Evolutionary conservation across 1,140 invertebrate genomes (phyloP), one percentile per base, ranked within the genome.

Genomic region (Atopsyche davidsoni): DNA sequence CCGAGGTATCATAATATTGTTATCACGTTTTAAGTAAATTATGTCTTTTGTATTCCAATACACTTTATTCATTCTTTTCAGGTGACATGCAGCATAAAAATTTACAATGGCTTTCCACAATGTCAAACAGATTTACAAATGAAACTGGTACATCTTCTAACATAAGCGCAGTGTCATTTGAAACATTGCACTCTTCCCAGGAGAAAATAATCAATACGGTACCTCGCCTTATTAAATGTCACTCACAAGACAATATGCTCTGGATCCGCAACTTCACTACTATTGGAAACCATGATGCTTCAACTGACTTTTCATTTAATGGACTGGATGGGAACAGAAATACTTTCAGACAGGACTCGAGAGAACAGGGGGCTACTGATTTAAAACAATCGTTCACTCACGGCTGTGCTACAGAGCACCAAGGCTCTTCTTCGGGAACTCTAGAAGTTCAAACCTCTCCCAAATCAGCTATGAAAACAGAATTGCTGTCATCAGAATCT

Each of bases 241-340:
- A 46, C n/a, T 52, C 50, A 16, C 50, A 52, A 41, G 50, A 52
- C 11, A 46, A 52, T 22, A 46, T 52, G 14, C 19, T 52, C 13
- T 19, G 14, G 7, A 36, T 10, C 17, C 14, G n/a, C 24, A n/a
- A 6, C n/a, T 6, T 6, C 24, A 28, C 6, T n/a, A 28, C 24
- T n/a, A 28, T 7, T n/a, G 6, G 6, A 7, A 7, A 7, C 24
- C 24, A 28, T n/a, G 24, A n/a, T 28, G 24, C 24, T 28, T 28
- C 24, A n/a, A n/a, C n/a, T n/a, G n/a, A n/a, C n/a, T n/a, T n/a
- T n/a, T n/a, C n/a, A n/a, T n/a, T n/a, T n/a, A n/a, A n/a, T n/a
- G n/a, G n/a, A n/a, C n/a, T n/a, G n/a, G n/a, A n/a, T n/a, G n/a
- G n/a, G n/a, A n/a, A n/a, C n/a, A n/a, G n/a, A n/a, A n/a, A n/a